phyloP scores from a whole-genome alignment of 2,113 vertebrate species.

The Thoracochromis brauschi region DNA sequence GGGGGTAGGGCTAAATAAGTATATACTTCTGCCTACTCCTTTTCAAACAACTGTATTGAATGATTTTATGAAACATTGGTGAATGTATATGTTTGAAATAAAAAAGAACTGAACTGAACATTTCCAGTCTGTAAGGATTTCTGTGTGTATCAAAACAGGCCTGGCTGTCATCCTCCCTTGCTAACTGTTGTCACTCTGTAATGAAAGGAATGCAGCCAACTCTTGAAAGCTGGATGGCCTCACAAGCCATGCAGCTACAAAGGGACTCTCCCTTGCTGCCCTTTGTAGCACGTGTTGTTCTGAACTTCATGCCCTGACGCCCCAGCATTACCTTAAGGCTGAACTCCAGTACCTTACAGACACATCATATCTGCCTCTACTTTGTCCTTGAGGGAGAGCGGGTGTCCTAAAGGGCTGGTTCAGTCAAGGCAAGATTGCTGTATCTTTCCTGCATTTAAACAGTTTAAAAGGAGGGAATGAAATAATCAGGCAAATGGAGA shows the following conservation, averaged over 20 bases:
- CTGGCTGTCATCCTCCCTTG: neutral
- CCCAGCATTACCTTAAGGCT: constrained; percentile 22
- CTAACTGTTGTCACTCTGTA: constrained; percentile 5
- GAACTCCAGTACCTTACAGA: constrained; percentile 17
- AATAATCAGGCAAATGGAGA: neutral
- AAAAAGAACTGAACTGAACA: neutral
- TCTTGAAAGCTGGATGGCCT: constrained; percentile 8
- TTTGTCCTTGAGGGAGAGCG: constrained; percentile 1
- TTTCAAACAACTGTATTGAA: too few species aligned
- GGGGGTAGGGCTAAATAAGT: too few species aligned
- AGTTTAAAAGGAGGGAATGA: neutral
- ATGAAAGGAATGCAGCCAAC: constrained; percentile 38
- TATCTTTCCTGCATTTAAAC: neutral
- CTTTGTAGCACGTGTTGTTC: constrained; percentile 35
- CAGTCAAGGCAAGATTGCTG: neutral
- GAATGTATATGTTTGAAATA: too few species aligned
- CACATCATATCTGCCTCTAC: constrained; percentile 4
- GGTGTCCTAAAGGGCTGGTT: constrained; percentile 3
- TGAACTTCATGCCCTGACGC: constrained; percentile 42
- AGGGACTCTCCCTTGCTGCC: constrained; percentile 7
- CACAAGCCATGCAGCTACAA: neutral
- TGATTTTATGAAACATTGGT: too few species aligned
- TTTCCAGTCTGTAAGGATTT: neutral
- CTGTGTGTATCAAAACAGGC: neutral
- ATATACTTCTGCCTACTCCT: too few species aligned